phyloP scores from a whole-genome alignment of 2,113 vertebrate genomes.

The Cichladusa arquata region DNA sequence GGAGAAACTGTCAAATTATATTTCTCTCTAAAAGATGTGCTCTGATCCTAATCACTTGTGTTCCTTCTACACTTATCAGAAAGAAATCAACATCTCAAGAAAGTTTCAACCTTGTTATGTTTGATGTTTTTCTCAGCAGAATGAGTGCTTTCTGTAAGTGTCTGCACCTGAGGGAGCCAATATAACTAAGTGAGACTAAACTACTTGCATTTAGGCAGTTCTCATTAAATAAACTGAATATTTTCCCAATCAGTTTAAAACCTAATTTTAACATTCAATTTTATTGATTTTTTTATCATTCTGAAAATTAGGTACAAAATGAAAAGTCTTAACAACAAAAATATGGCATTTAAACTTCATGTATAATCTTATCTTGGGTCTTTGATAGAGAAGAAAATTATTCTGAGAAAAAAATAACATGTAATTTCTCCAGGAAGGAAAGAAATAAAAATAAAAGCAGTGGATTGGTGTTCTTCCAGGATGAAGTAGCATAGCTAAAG shows the following conservation, averaged over 20 bases:
- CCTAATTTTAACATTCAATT: background rate
- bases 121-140: background rate
- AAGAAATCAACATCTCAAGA: background rate
- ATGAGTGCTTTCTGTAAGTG: background rate
- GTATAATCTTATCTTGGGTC: background rate
- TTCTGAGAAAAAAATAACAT: background rate
- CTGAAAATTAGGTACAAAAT: background rate
- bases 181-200: background rate
- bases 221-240: background rate
- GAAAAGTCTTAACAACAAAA: background rate
- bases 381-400: background rate
- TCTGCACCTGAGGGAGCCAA: background rate
- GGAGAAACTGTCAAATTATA: accelerated
- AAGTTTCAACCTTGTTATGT: background rate
- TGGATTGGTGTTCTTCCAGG: background rate
- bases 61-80: background rate
- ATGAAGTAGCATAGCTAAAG: background rate
- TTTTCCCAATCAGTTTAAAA: background rate
- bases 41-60: background rate
- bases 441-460: background rate
- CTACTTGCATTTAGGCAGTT: background rate
- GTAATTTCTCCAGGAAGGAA: background rate
- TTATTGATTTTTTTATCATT: background rate
- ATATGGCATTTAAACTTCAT: background rate
- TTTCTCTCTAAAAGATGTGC: background rate